Evolutionary conservation across 2,797 vertebrate species (phyloP).

Genomic region (Lagorchestes hirsutus): DNA sequence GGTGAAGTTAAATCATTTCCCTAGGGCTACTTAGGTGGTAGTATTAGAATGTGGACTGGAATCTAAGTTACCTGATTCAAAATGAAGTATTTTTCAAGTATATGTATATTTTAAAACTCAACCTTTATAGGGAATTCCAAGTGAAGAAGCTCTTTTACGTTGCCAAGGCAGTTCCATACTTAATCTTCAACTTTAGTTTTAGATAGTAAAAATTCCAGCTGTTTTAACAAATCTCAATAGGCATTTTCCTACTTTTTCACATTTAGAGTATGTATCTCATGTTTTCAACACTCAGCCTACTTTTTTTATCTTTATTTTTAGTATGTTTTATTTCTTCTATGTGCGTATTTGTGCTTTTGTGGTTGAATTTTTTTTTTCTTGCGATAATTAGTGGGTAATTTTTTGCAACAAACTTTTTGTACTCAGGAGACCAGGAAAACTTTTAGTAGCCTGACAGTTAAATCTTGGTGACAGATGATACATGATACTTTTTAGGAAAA

Average conservation of each 20-base stretch:
- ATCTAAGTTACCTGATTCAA: not conserved
- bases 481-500: not conserved
- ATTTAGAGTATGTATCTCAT: not conserved
- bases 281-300: not conserved
- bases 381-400: not conserved
- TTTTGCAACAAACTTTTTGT: not conserved
- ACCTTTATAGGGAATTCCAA: not conserved
- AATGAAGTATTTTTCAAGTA: not conserved
- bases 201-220: not conserved
- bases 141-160: not conserved
- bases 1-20: not conserved
- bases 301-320: not conserved
- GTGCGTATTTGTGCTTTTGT: not conserved
- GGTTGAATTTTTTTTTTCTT: not conserved
- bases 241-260: not conserved
- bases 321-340: not conserved
- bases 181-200: not conserved
- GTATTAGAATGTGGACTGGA: not conserved
- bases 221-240: not conserved
- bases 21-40: not conserved
- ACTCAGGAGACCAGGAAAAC: not conserved
- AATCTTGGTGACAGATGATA: not conserved
- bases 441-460: not conserved
- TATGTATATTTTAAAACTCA: not conserved
- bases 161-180: not conserved